A percentile compares a stretch with the other conserved stretches of the same genome.
phyloP scores from a whole-genome alignment of 2,797 vertebrate genomes.

The Nothura maculosa region DNA sequence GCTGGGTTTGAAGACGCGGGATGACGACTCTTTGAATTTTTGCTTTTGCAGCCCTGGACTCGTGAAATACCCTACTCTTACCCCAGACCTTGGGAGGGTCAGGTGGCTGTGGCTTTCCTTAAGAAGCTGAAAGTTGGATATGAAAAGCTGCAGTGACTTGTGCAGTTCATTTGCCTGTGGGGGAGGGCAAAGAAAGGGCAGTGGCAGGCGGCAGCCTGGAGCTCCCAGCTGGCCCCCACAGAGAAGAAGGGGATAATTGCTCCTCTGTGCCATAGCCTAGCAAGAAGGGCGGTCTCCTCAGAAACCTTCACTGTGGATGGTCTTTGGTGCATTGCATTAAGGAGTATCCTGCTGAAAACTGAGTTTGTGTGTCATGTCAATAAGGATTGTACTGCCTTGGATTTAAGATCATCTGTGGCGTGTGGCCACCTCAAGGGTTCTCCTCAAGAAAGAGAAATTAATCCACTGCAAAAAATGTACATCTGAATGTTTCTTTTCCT shows the following conservation, averaged over 20 bases:
- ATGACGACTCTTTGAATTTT: slow-evolving; percentile 63
- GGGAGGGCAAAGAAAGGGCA: slow-evolving; percentile 45
- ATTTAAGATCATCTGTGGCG: background rate
- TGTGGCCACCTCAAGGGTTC: background rate
- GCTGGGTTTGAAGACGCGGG: slow-evolving; percentile 60
- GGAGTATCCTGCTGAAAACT: background rate
- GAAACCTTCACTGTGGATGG: slow-evolving; percentile 15
- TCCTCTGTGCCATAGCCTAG: background rate
- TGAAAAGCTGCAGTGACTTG: slow-evolving; percentile 46
- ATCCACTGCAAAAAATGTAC: background rate
- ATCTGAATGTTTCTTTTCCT: background rate
- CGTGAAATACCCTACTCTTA: slow-evolving; percentile 26
- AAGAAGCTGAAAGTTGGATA: slow-evolving; percentile 53
- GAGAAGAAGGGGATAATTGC: slow-evolving; percentile 52
- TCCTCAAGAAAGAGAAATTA: background rate
- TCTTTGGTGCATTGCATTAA: background rate
- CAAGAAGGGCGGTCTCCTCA: background rate
- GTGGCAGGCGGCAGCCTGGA: slow-evolving; percentile 2
- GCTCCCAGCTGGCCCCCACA: background rate
- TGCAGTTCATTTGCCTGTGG: slow-evolving; percentile 38
- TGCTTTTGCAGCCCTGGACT: slow-evolving; percentile 27
- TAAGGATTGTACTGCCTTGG: background rate
- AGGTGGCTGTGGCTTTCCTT: slow-evolving; percentile 31
- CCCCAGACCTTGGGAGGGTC: slow-evolving; percentile 50
- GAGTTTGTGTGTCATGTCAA: background rate